Base-by-base conservation (phyloP, 2,113 vertebrate genomes). In the Machaerirhynchus nigripectus region DNA sequence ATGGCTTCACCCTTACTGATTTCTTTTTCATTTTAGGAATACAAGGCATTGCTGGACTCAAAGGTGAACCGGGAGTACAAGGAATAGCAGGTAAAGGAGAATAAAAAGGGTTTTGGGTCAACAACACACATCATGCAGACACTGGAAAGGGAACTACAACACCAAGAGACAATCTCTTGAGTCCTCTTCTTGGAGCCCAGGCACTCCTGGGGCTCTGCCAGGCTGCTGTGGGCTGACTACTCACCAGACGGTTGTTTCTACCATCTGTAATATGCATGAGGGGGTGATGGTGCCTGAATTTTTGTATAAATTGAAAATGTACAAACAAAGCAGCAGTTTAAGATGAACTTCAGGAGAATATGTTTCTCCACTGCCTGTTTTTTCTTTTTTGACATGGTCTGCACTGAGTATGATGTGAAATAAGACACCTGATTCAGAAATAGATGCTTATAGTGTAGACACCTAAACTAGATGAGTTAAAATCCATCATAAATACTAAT, bases 11-110 rank as follows among this genome's bases (percentile, higher is more conserved):
- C 39, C 39, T 31, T 53, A 74, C 11, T 18, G 12, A 86, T 85
- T 80, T 53, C 24, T 44, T 77, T 93, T 68, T 39, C 75, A 97
- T 56, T 52, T 94, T 49, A 96, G 98, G 98, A 92, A 22, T 12
- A 3, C 4, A 31, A 35, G 98, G 98, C 42, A 3, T 14, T 71
- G 87, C 75, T 33, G 98, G 98, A 88, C 92, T 15, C 78, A 97
- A 70, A 70, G 98, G 98, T 9, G 94, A 96, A 65, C 67, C 69
- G 30, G 96, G 96, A 93, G 44, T 65, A 23, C 49, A 0, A 31
- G 96, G 96, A 94, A 6, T 18, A 64, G 0, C 22, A 96, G 96
- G 96, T 96, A 90, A 95, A 60, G 39, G 46, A 77, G 42, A 91
- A 75, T 31, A 67, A 67, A 57, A 55, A 27, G 52, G 26, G 9